Evolutionary conservation across 92 coral and sea anemone species (phyloP), one percentile per base, ranked within the genome.

Genomic region (Porites evermanni): DNA sequence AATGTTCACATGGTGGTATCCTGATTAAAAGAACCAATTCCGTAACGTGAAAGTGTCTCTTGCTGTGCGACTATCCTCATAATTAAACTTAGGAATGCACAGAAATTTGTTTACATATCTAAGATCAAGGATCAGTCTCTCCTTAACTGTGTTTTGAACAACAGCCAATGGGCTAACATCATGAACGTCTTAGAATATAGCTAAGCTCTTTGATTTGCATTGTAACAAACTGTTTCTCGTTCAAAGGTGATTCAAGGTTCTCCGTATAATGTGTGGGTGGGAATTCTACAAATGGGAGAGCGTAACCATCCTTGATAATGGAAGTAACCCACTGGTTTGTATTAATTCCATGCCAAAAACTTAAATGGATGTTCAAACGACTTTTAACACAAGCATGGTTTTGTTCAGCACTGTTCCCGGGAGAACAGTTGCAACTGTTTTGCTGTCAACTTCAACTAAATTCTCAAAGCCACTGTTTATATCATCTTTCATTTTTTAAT

Each of bases 271-370:
- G 23, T 8, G 51, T 53, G 14, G 67, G 75, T n/a, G 88, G 77
- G n/a, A 85, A 50, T 17, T 58, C 83, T 3, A 85, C 53, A 67
- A 85, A 85, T 18, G 83, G 83, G 79, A 85, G 80, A 64, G 82
- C 70, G 77, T 76, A 85, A 3, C 88, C 88, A 8, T 72, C 51
- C 4, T 64, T 53, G 50, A 87, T 73, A 19, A 87, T 53, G 7
- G 77, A 78, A 7, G 70, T 67, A 11, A 88, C 67, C 91, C 87
- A 88, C 13, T 52, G 13, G 44, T 61, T 88, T 6, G 87, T 82
- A 20, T 80, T 75, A 80, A 87, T 87, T 64, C 51, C n/a, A 21
- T 85, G 89, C 84, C 81, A 83, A 78, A 83, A 83, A 72, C 67
- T 54, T n/a, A 85, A 65, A 64, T 85, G 72, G 64, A 53, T 26